Percentiles rank a stretch among this genome's conserved stretches.
These are phyloP conservation scores for Leucoraja ocellata DNA, from an alignment of 2,797 vertebrate species.

Conservation along the genomic window DNA sequence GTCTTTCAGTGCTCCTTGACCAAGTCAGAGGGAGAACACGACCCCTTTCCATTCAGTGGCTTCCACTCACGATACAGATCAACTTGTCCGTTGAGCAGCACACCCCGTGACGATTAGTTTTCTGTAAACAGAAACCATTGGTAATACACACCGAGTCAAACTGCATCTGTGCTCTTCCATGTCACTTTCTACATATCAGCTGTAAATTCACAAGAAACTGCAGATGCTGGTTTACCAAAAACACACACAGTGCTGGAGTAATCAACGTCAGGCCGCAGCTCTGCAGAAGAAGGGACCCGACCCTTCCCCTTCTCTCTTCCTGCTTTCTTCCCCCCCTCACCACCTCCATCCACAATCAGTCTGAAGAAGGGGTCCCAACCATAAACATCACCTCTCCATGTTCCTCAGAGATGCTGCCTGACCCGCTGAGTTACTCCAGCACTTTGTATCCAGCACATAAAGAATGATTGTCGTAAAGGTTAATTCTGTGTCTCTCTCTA, in stretches of 20 bases:
- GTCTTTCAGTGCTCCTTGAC: not conserved
- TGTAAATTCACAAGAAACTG: not conserved
- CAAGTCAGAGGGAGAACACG: not conserved
- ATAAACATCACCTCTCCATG: too few relatives aligned
- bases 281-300: too few relatives aligned
- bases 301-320: too few relatives aligned
- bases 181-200: not conserved
- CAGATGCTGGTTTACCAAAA: too few relatives aligned
- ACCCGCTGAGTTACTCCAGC: too few relatives aligned
- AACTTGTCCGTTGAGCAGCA: not conserved
- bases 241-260: too few relatives aligned
- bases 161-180: not conserved
- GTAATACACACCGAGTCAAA: not conserved
- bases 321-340: too few relatives aligned
- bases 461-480: not conserved
- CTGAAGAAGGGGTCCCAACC: too few relatives aligned
- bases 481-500: not conserved
- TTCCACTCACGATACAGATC: not conserved
- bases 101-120: not conserved
- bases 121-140: not conserved
- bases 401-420: too few relatives aligned
- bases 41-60: not conserved
- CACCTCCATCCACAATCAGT: too few relatives aligned
- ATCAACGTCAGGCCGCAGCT: too few relatives aligned
- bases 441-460: not conserved